These are phyloP conservation scores for Enteromius fasciolatus DNA, from an alignment of 2,797 vertebrate genomes.

Conservation along the genomic window DNA sequence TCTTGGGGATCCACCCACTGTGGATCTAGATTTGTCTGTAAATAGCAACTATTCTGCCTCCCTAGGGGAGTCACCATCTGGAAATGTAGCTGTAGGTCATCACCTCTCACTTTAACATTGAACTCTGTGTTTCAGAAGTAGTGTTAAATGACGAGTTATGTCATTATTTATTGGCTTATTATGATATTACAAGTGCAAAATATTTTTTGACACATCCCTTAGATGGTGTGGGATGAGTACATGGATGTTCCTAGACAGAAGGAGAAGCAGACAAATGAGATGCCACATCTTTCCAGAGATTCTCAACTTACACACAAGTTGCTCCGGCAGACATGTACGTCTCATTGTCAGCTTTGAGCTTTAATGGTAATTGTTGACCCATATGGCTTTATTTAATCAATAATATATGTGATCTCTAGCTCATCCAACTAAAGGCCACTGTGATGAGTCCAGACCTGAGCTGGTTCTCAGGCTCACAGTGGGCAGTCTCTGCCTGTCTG, in stretches of 20 bases:
- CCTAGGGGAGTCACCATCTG: constrained; percentile 89
- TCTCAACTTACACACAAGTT: constrained; percentile 77
- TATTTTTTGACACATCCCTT: constrained; percentile 51
- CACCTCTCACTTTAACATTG: not conserved
- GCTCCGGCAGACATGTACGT: constrained; percentile 86
- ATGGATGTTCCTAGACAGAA: constrained; percentile 85
- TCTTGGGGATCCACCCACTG: constrained; percentile 92
- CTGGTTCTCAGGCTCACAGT: constrained; percentile 87
- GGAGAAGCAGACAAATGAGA: constrained; percentile 79
- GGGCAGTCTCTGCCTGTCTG: constrained; percentile 86
- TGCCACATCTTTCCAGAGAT: constrained; percentile 73
- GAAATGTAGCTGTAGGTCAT: constrained; percentile 81
- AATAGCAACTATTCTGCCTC: constrained; percentile 93
- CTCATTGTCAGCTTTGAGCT: not conserved
- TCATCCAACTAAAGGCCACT: constrained; percentile 87
- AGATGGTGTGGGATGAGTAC: constrained; percentile 92
- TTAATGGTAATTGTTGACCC: not conserved
- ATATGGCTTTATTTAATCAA: not conserved
- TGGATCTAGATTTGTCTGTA: constrained; percentile 94
- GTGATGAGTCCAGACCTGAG: constrained; percentile 94
- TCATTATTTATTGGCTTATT: not conserved
- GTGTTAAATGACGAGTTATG: not conserved
- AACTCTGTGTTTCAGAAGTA: not conserved
- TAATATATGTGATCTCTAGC: constrained; percentile 75
- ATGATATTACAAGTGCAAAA: not conserved